These are phyloP conservation scores for Takifugu bimaculatus DNA, from an alignment of 2,113 vertebrate species.

Conservation along the genomic window DNA sequence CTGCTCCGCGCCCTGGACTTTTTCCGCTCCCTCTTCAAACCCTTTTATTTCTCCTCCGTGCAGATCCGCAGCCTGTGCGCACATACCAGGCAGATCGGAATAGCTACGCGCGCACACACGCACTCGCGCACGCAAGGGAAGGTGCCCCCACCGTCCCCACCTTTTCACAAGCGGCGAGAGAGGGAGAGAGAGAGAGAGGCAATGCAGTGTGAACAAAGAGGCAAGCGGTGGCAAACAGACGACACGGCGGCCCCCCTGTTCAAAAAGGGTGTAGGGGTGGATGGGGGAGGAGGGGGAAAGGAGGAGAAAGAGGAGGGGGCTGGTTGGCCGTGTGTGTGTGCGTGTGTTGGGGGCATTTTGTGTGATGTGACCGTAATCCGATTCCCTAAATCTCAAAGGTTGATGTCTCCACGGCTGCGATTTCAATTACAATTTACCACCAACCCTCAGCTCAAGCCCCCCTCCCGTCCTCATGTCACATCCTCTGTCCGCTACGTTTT, in stretches of 20 bases:
- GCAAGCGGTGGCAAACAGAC: slow-evolving; percentile 67
- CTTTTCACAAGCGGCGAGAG: slow-evolving; percentile 47
- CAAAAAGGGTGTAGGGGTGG: slow-evolving; percentile 33
- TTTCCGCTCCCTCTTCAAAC: slow-evolving; percentile 18
- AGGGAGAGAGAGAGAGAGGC: slow-evolving; percentile 31
- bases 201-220: slow-evolving; percentile 72
- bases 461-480: background rate
- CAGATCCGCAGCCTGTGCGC: slow-evolving; percentile 24
- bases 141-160: slow-evolving; percentile 49
- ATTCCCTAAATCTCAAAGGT: slow-evolving; percentile 62
- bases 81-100: slow-evolving; percentile 29
- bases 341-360: slow-evolving; percentile 6
- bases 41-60: slow-evolving; percentile 21
- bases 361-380: slow-evolving; percentile 65
- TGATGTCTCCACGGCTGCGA: slow-evolving; percentile 49
- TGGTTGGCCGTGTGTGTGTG: background rate
- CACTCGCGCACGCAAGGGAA: slow-evolving; percentile 25
- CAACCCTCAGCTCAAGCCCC: slow-evolving; percentile 29
- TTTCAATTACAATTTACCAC: slow-evolving; percentile 41
- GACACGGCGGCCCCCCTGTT: slow-evolving; percentile 57
- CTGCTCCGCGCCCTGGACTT: slow-evolving; percentile 40
- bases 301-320: background rate
- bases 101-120: slow-evolving; percentile 14
- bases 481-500: too few relatives aligned
- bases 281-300: slow-evolving; percentile 14